Evolutionary conservation across 1,140 invertebrate genomes (phyloP), one percentile per base, ranked within the genome.

Genomic region (Laupala kohalensis): DNA sequence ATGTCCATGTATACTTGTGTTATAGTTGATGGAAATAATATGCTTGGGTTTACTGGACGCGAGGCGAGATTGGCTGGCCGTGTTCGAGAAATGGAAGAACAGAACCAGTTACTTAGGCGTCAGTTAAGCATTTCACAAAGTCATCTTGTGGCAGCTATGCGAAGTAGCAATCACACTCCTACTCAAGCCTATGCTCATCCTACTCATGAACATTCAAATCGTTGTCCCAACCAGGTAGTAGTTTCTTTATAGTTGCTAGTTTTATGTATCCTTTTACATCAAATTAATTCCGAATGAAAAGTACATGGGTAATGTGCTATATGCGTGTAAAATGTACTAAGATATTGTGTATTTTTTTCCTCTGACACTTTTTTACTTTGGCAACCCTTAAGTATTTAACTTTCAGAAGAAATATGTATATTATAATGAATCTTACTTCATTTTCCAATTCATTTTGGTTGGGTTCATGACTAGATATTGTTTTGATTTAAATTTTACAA

Each of bases 61-160:
- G 83, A 85, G 74, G 78, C 81, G 15, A 79, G 80, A 72, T 75
- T 86, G 27, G 82, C 82, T 0, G 81, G 84, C 62, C 74, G 83
- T 70, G 79, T 86, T 4, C 78, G 80, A 70, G 84, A 84, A 71
- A 81, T 85, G 75, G 84, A 86, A 75, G 82, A 85, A 75, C 82
- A 86, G 74, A 84, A 85, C 72, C 79, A 82, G 71, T 73, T 84
- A 15, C 76, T 86, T 5, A 77, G 81, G 27, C 78, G 80, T 65
- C 83, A 86, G 74, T 77, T 86, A 3, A 84, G 82, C 74, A 78
- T 83, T 62, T 82, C 83, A 6, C 83, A 84, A 73, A 84, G 80
- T 71, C 81, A 85, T 71, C 75, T 85, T 24, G 76, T 85, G 64
- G 78, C 80, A 74, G 80, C 78, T n/a, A 78, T 84, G 75, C 68